Conservation (phyloP, 2,797 vertebrate genomes). For the Leucoraja ocellata region DNA sequence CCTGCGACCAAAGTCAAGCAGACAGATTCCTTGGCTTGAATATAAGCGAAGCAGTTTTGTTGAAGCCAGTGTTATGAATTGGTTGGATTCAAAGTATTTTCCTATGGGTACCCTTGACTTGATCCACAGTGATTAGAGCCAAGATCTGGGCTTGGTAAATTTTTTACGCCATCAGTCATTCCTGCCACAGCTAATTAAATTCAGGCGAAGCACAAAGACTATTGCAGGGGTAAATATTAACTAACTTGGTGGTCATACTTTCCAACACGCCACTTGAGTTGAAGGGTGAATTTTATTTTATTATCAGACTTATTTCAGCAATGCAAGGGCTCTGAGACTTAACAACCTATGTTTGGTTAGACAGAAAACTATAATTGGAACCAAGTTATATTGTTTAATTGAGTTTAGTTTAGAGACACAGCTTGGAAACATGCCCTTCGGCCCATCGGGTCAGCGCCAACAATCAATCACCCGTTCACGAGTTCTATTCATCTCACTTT, state of each 20-base stretch:
- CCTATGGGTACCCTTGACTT: slow-evolving; percentile 26
- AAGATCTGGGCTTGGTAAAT: neutral
- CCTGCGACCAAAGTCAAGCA: neutral
- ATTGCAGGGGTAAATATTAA: neutral
- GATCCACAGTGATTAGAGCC: neutral
- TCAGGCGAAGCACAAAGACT: neutral
- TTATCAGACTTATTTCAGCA: neutral
- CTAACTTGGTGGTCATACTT: neutral
- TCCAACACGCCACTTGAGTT: neutral
- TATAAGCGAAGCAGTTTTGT: neutral
- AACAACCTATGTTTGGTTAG: neutral
- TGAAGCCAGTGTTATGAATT: neutral
- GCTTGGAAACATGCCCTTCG: too few species aligned
- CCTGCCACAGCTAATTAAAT: slow-evolving; percentile 10
- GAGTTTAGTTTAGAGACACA: too few species aligned
- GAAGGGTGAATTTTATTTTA: neutral
- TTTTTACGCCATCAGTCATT: slow-evolving; percentile 1
- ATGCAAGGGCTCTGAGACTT: neutral
- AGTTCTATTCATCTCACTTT: too few species aligned
- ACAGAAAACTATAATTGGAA: neutral
- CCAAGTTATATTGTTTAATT: too few species aligned
- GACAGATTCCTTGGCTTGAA: neutral
- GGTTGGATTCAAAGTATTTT: slow-evolving; percentile 9
- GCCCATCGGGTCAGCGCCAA: too few species aligned
- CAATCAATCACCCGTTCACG: too few species aligned